These are phyloP conservation scores for Meganola albula DNA, from an alignment of 2,888 invertebrate genomes.

Conservation along the genomic window DNA sequence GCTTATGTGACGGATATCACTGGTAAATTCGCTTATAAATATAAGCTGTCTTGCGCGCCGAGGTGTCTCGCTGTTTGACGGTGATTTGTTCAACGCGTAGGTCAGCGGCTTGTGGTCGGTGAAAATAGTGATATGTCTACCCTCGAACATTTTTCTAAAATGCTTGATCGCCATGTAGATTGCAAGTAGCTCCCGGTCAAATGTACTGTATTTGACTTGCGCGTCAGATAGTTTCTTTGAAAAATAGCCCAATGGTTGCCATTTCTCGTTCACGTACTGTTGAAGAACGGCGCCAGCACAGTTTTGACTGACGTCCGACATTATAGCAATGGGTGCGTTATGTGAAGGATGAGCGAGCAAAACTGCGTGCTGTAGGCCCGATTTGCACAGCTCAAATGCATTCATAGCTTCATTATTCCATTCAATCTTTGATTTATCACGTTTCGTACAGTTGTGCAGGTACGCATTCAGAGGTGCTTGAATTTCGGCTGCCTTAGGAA, in stretches of 20 bases:
- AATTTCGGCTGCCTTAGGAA: neutral
- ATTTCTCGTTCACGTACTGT: neutral
- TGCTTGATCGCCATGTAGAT: neutral
- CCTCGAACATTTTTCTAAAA: neutral
- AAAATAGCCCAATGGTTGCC: neutral
- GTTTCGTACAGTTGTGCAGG: neutral
- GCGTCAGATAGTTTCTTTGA: neutral
- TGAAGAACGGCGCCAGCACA: neutral
- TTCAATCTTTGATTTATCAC: neutral
- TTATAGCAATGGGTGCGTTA: neutral
- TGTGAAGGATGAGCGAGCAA: neutral
- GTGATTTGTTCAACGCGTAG: neutral
- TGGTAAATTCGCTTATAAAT: neutral
- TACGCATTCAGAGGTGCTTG: neutral
- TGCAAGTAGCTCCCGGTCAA: neutral
- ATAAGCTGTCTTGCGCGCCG: neutral
- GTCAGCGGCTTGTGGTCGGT: neutral
- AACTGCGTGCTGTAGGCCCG: neutral
- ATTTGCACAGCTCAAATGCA: slow-evolving; percentile 1
- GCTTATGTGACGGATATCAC: neutral
- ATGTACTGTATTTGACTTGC: neutral
- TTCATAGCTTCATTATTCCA: neutral
- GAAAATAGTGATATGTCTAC: neutral
- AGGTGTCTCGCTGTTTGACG: neutral
- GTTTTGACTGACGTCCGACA: neutral